These are phyloP conservation scores for Callosobruchus maculatus DNA, from an alignment of 2,888 invertebrate species.

Conservation along the genomic window DNA sequence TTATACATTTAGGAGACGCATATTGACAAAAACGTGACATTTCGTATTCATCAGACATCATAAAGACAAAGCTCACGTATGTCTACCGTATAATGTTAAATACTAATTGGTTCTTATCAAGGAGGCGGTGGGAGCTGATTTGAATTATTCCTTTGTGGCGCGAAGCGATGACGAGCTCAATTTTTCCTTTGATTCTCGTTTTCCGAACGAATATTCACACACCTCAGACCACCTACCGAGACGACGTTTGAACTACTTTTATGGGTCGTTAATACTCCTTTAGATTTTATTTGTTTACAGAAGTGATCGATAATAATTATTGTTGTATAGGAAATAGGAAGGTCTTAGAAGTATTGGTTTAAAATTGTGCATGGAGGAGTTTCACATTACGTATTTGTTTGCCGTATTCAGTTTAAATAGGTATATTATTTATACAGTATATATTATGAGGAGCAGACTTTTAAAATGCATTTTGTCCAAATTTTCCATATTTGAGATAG, in stretches of 20 bases:
- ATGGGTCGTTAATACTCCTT: neutral
- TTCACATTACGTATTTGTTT: neutral
- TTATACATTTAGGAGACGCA: neutral
- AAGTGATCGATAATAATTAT: neutral
- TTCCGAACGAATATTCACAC: neutral
- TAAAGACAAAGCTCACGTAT: neutral
- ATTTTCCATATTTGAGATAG: too few species aligned
- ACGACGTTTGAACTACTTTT: neutral
- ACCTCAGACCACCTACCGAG: neutral
- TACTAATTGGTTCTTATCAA: neutral
- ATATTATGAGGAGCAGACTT: too few species aligned
- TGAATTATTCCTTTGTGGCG: neutral
- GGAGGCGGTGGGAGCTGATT: neutral
- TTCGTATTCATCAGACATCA: neutral
- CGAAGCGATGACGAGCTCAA: neutral
- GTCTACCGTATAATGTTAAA: neutral
- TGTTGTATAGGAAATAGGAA: neutral
- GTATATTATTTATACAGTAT: too few species aligned
- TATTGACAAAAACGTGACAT: neutral
- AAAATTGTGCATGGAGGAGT: neutral
- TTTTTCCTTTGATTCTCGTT: neutral
- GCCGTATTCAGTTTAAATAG: neutral
- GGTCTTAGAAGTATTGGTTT: neutral
- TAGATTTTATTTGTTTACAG: neutral
- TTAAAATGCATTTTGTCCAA: too few species aligned